Base-by-base conservation (phyloP, 2,113 vertebrate genomes). In the Ptyas mucosa region DNA sequence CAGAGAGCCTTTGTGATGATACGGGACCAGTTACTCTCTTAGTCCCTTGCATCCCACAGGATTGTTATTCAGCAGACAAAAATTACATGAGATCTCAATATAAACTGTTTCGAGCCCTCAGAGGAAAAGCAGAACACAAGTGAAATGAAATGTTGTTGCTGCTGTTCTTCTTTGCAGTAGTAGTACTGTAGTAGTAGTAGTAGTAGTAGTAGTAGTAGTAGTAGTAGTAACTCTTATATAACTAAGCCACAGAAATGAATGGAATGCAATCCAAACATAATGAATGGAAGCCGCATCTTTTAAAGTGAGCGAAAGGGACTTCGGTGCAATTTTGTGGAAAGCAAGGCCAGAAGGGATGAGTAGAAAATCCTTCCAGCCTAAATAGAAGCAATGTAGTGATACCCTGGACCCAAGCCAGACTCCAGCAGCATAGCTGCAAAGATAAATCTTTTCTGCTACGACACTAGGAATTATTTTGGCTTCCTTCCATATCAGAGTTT, bases 401-500 rank as follows among this genome's bases (percentile, higher is more conserved):
- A 18, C 29, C 54, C 43, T 92, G 54, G 69, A 89, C 49, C 53
- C 43, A 57, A 52, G 54, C 69, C 75, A 89, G 10, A 34, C 18
- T 29, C 11, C 85, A 53, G 81, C 91, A 95, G 86, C 46, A 91
- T 3, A 89, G 91, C 39, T 89, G 15, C 57, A 91, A 0, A 46
- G 93, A 93, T 94, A 75, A 88, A 58, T 87, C 89, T 51, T 69
- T 88, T 88, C 15, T 51, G 39, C n/a, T 24, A 43, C 29, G 21
- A 81, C 51, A 34, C 51, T 39, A 95, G 91, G 89, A 57, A 89
- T 89, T 49, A 52, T 88, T 24, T 34, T 94, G 54, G 89, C 49
- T 90, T 58, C 8, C 89, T 26, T 93, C 58, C 43, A 95, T 29
- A 92, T 18, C 5, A 69, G 8, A n/a, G 90, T 55, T 92, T 93